phyloP scores from a whole-genome alignment of 1,140 invertebrate species.

The Penaeus indicus region DNA sequence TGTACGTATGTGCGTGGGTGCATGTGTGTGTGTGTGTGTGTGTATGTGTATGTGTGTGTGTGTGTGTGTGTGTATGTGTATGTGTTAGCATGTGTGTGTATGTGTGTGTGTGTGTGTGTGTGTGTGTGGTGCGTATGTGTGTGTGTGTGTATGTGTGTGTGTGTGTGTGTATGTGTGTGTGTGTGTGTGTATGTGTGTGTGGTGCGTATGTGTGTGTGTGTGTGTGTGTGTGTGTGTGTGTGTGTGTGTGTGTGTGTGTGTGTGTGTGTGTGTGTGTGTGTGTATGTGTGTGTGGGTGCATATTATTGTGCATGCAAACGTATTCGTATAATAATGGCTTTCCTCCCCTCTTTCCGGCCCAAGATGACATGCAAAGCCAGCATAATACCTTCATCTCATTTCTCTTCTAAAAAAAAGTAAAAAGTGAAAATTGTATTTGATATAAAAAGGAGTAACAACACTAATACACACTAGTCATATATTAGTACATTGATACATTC shows the following conservation, averaged over 20 bases:
- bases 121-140: neutral
- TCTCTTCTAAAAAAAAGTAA: too few relatives aligned
- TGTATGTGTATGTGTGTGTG: neutral
- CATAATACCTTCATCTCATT: too few relatives aligned
- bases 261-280: conserved; percentile 4
- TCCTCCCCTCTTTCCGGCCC: too few relatives aligned
- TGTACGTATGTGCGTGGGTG: neutral
- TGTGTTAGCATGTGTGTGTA: neutral
- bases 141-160: conserved; percentile 34
- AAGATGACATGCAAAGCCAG: too few relatives aligned
- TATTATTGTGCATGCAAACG: neutral
- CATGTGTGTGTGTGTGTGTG: neutral
- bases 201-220: neutral
- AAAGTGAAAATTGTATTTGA: too few relatives aligned
- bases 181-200: conserved; percentile 32
- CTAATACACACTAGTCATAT: too few relatives aligned
- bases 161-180: conserved; percentile 38
- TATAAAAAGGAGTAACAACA: too few relatives aligned
- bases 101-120: neutral
- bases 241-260: conserved; percentile 1
- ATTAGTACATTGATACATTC: too few relatives aligned
- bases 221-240: conserved; percentile 25
- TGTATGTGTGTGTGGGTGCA: neutral
- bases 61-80: neutral
- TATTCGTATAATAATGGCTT: neutral